Conservation (phyloP, 1,140 invertebrate species). For the Odontomachus brunneus region DNA sequence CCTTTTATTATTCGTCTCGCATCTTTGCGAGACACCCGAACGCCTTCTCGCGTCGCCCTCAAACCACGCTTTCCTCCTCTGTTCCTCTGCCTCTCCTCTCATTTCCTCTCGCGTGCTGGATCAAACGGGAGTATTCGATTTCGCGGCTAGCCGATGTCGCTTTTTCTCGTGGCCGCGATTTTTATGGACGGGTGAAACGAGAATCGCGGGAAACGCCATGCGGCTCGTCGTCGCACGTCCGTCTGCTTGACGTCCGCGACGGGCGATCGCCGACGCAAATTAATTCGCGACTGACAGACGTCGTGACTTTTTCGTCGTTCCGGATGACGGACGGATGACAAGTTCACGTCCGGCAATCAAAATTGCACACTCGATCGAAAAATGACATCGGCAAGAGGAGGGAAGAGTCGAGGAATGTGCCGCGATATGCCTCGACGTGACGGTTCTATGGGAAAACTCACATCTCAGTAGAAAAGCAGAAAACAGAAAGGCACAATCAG, state of each 20-base stretch:
- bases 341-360: no score
- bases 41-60: constrained; percentile 5
- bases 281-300: not conserved
- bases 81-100: not conserved
- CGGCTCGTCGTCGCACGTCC: not conserved
- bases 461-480: no score
- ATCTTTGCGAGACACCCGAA: not conserved
- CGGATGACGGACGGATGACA: not conserved
- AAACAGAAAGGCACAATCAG: no score
- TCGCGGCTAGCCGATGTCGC: constrained; percentile 53
- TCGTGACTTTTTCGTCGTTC: not conserved
- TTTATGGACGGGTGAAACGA: constrained; percentile 31
- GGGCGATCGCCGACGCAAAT: not conserved
- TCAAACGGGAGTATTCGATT: no score
- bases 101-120: not conserved
- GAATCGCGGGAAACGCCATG: not conserved
- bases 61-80: not conserved
- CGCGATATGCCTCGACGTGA: constrained; percentile 56
- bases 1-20: constrained; percentile 35
- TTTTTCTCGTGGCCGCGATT: constrained; percentile 43
- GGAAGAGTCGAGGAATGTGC: not conserved
- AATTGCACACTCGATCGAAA: no score
- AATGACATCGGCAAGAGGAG: not conserved
- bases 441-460: no score
- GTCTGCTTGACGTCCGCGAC: not conserved